Percentiles rank a stretch among this genome's conserved stretches.
Conservation (phyloP, 2,797 vertebrate species). For the Pseudochirops corinnae region DNA sequence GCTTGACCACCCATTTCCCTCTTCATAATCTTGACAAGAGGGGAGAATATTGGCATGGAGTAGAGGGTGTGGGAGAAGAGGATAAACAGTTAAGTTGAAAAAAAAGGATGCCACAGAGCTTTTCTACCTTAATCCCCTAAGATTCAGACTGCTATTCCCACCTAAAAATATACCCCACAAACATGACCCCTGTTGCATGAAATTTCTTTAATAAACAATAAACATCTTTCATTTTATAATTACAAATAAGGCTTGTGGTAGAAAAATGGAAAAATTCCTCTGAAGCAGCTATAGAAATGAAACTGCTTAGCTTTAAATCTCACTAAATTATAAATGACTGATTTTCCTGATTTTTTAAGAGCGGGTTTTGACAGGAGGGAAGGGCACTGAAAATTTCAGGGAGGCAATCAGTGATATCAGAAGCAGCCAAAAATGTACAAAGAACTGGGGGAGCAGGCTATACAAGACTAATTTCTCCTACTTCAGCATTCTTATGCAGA, state of each 20-base stretch:
- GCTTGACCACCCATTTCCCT: constrained; percentile 12
- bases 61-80: not conserved
- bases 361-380: not conserved
- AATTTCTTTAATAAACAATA: not conserved
- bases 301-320: not conserved
- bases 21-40: not conserved
- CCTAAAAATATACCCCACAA: not conserved
- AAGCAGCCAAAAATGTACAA: not conserved
- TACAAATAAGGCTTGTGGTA: not conserved
- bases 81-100: not conserved
- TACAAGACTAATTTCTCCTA: not conserved
- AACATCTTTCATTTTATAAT: not conserved
- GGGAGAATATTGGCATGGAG: not conserved
- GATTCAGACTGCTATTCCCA: not conserved
- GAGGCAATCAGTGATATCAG: not conserved
- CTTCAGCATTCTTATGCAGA: not conserved
- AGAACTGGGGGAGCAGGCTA: not conserved
- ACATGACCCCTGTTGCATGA: not conserved
- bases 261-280: not conserved
- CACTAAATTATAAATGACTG: not conserved
- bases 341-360: not conserved
- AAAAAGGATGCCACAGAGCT: not conserved
- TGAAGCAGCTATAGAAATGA: not conserved
- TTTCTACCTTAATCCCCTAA: not conserved
- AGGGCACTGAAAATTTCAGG: not conserved